Evolutionary conservation across 2,888 invertebrate genomes (phyloP), one percentile per base, ranked within the genome.

Genomic region (Campopleginae sp.): DNA sequence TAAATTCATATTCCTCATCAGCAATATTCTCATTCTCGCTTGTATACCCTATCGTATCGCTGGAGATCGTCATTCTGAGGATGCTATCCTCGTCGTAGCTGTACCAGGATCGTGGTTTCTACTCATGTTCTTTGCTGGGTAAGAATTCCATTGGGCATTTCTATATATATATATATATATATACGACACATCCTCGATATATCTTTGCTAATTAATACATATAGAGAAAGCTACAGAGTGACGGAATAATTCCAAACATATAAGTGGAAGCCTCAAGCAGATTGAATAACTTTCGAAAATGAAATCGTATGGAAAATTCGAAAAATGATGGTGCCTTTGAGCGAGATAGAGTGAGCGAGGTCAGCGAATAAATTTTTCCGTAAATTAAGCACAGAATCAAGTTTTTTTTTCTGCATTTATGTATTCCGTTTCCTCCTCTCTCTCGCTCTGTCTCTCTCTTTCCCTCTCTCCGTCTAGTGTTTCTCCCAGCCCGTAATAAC

Each of bases 61-160:
- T 85, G 96, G 95, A 12, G 96, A 97, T 90, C 95, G 96, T 68
- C 95, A 96, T 90, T 95, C 97, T 0, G 99, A 99, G 94, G 99
- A 99, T 93, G 97, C 98, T 0, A 96, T 99, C 72, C 94, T 99
- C 38, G 96, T 98, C 54, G 97, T 99, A 90, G 97, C 99, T 0
- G 96, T 99, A 31, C 99, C 99, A 0, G 98, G 98, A 5, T 98
- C 98, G 48, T 99, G 99, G 99, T 98, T 99, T 93, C 96, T 99
- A 63, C 95, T 99, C 31, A 98, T 99, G 97, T 99, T 99, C 94
- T 99, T 99, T 94, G 99, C 99, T 58, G 98, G 99, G 99, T 99
- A 95, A 94, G 93, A 86, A 82, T 72, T 72, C 65, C 71, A 76
- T 42, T 44, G 76, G 31, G 82, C 31, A n/a, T 48, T 38, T 38